Evolutionary conservation across 2,113 vertebrate genomes (phyloP).

Genomic region (Rhinolophus ferrumequinum): DNA sequence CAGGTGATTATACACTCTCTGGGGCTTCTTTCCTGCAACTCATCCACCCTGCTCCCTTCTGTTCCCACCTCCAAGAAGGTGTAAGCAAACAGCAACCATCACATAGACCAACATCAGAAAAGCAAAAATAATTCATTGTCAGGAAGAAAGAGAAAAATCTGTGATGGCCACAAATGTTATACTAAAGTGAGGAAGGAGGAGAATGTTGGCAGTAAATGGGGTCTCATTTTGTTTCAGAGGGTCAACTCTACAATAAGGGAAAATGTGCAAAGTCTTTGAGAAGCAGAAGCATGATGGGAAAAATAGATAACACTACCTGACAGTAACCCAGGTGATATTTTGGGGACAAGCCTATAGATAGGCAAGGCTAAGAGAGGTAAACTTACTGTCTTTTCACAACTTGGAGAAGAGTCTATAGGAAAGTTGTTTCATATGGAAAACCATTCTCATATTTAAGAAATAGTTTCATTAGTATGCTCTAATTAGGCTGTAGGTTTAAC

Average conservation of each 20-base stretch:
- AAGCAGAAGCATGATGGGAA: not conserved
- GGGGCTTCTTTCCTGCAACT: not conserved
- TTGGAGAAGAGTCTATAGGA: too few species aligned
- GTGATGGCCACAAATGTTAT: accelerated
- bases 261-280: not conserved
- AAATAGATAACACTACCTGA: not conserved
- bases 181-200: not conserved
- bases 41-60: not conserved
- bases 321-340: not conserved
- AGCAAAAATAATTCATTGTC: not conserved
- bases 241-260: too few species aligned
- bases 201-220: not conserved
- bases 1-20: not conserved
- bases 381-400: too few species aligned
- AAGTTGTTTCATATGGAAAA: not conserved
- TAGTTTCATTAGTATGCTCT: accelerated
- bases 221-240: not conserved
- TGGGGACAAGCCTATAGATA: too few species aligned
- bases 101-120: not conserved
- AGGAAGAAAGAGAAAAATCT: not conserved
- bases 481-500: too few species aligned
- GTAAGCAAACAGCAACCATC: not conserved
- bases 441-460: accelerated
- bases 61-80: not conserved
- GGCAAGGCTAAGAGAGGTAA: not conserved